phyloP scores from a whole-genome alignment of 2,797 vertebrate species.

The Microcaecilia unicolor region DNA sequence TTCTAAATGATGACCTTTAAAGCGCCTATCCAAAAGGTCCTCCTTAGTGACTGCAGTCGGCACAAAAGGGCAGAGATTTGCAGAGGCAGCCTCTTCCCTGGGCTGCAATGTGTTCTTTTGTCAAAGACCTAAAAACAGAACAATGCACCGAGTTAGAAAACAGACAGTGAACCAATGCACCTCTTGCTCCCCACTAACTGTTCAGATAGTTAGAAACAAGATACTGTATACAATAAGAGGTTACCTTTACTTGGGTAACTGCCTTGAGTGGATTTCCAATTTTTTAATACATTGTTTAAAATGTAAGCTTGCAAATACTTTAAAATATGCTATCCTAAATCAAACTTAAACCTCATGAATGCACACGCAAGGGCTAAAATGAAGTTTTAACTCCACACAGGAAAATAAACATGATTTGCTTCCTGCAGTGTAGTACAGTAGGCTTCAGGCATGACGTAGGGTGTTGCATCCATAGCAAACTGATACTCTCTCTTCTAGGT shows the following conservation, averaged over 20 bases:
- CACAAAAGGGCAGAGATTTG: too few species aligned
- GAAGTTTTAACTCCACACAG: constrained; percentile 16
- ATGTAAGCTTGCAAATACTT: neutral
- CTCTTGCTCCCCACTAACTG: neutral
- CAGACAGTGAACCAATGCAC: too few species aligned
- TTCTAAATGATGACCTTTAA: neutral
- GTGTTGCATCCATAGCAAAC: neutral
- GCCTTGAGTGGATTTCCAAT: neutral
- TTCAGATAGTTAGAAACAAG: neutral
- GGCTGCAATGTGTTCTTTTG: neutral
- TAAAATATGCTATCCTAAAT: neutral
- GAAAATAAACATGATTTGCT: constrained; percentile 6
- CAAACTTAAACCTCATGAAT: too few species aligned
- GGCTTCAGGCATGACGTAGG: constrained; percentile 5
- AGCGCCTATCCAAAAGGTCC: neutral
- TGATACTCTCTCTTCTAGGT: constrained; percentile 1
- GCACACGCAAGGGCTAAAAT: constrained; percentile 11
- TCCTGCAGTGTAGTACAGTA: constrained; percentile 2
- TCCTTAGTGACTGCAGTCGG: neutral
- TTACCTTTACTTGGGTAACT: too few species aligned
- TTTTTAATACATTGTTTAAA: neutral
- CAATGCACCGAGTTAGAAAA: neutral
- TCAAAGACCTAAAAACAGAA: constrained; percentile 3
- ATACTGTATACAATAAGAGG: neutral
- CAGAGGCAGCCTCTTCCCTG: neutral